These are phyloP conservation scores for Lasioglossum marginatum DNA, from an alignment of 2,888 invertebrate species.

Conservation along the genomic window DNA sequence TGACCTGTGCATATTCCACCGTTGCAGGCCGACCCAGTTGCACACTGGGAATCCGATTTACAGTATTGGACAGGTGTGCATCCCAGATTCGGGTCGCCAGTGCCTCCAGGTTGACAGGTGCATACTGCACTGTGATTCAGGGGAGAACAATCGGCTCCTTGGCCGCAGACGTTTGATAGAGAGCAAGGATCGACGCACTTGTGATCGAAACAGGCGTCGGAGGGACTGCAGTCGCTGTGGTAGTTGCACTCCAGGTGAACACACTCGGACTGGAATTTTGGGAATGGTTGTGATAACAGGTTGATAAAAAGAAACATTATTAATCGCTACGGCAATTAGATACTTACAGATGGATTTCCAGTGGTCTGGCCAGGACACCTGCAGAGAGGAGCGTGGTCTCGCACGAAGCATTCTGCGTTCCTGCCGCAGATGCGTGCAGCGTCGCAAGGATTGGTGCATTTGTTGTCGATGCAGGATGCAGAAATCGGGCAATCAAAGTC, in stretches of 20 bases:
- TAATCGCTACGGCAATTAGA: background rate
- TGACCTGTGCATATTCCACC: slow-evolving; percentile 92
- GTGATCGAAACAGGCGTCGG: slow-evolving; percentile 91
- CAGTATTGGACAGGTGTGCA: slow-evolving; percentile 94
- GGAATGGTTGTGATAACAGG: background rate
- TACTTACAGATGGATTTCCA: slow-evolving; percentile 89
- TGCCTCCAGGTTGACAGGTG: slow-evolving; percentile 92
- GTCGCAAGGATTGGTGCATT: slow-evolving; percentile 92
- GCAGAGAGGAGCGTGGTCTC: slow-evolving; percentile 90
- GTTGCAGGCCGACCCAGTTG: slow-evolving; percentile 93
- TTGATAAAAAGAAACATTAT: background rate
- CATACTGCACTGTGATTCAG: slow-evolving; percentile 93
- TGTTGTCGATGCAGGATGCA: slow-evolving; percentile 90
- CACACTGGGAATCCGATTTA: slow-evolving; percentile 91
- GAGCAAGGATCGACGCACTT: slow-evolving; percentile 93
- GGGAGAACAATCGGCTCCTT: slow-evolving; percentile 91
- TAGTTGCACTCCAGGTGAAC: slow-evolving; percentile 91
- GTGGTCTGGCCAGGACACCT: slow-evolving; percentile 91
- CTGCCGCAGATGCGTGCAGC: slow-evolving; percentile 88
- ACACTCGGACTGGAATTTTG: slow-evolving; percentile 86
- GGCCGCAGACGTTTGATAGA: slow-evolving; percentile 93
- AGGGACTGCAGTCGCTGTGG: slow-evolving; percentile 90
- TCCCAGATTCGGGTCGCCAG: slow-evolving; percentile 94
- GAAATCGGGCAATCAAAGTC: slow-evolving; percentile 92
- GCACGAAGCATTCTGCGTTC: slow-evolving; percentile 91